Evolutionary conservation across 2,113 vertebrate species (phyloP), one percentile per base, ranked within the genome.

Genomic region (Erinaceus europaeus): DNA sequence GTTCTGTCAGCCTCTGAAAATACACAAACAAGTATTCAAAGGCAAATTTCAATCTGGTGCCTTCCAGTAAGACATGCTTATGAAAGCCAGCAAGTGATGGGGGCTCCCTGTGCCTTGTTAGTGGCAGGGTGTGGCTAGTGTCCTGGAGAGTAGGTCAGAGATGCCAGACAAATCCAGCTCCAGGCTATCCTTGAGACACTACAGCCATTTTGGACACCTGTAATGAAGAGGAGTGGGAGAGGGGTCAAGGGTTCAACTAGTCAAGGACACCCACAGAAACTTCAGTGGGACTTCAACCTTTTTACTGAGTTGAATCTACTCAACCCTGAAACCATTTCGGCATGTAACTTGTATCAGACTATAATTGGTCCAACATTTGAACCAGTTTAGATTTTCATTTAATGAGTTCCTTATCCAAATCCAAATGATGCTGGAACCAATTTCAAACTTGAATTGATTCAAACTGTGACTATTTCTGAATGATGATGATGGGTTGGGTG

Each of bases 371-470:
- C 93, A 96, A 94, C 75, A 94, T 95, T 90, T 95, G 89, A 94
- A 95, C 32, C 84, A 94, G 92, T 95, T 95, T 90, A 78, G 27
- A 42, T 88, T 94, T 95, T 91, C 89, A 83, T 88, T 71, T 94
- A 94, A 96, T 79, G 7, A 95, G 84, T 94, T 95, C 94, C 91
- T 96, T 95, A 79, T 48, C 94, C 90, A 94, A 89, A 82, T 88
- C 59, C 81, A 94, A 94, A 90, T 44, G 50, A 83, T 91, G 96
- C 89, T 94, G 94, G 95, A 96, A 96, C 94, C 8, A 69, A 67
- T 93, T 95, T 95, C 95, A 97, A 95, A 91, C 65, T 77, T 92
- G 91, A 97, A 96, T 95, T 95, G 94, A 93, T 97, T 97, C 95
- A 96, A 94, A 96, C 95, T 95, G 93, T 94, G 86, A 84, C 90